Conservation (phyloP, 2,888 invertebrate species). For the Leucania comma region DNA sequence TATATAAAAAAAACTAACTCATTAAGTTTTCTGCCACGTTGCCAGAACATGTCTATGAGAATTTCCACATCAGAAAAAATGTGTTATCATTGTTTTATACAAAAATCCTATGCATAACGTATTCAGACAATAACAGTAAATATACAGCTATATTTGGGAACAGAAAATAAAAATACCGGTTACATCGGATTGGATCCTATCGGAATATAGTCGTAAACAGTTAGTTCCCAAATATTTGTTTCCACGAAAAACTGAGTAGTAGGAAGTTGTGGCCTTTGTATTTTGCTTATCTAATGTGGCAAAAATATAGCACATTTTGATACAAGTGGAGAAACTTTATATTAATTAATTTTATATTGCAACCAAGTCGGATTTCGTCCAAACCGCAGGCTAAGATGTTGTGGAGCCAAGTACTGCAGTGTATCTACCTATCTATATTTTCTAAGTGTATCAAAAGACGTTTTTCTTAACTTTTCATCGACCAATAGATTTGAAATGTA, state of each 20-base stretch:
- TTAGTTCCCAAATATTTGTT: conserved; percentile 24
- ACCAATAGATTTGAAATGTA: no score
- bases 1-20: no score
- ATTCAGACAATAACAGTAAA: conserved; percentile 23
- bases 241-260: conserved; percentile 5
- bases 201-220: conserved; percentile 7
- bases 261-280: neutral
- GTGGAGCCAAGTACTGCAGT: no score
- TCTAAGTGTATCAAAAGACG: no score
- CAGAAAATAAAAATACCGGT: conserved; percentile 20
- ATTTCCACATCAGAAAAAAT: neutral
- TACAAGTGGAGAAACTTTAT: no score
- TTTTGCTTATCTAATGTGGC: neutral
- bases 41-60: neutral
- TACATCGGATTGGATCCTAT: conserved; percentile 31
- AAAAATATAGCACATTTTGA: neutral
- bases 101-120: conserved; percentile 20
- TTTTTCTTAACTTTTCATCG: no score
- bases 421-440: no score
- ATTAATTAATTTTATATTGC: no score
- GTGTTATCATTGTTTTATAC: neutral
- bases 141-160: conserved; percentile 14
- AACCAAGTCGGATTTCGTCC: no score
- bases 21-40: no score
- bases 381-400: no score